A percentile compares a stretch with the other conserved stretches of the same genome.
These are phyloP conservation scores for Gnathonemus echidnorhynchus DNA, from an alignment of 2,113 vertebrate species.

Conservation along the genomic window DNA sequence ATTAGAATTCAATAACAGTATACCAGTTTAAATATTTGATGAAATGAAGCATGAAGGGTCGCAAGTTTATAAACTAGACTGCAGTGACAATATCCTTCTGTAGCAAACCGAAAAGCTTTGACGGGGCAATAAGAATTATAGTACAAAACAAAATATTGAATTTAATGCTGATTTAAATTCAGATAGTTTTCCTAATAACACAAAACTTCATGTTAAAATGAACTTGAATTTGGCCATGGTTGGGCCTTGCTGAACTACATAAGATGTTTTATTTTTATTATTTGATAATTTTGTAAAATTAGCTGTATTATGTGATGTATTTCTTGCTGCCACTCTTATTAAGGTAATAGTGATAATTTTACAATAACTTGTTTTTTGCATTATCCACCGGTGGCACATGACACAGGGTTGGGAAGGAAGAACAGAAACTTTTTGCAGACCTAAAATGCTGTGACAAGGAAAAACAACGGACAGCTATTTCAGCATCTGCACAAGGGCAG, in stretches of 20 bases:
- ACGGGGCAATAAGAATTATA: not conserved
- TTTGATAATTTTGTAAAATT: not conserved
- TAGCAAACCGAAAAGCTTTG: not conserved
- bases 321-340: not conserved
- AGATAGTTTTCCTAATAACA: not conserved
- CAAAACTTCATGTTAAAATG: not conserved
- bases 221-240: not conserved
- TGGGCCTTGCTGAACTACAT: not conserved
- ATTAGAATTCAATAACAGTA: not conserved
- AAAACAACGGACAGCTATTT: not conserved
- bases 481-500: not conserved
- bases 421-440: not conserved
- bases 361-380: not conserved
- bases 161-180: not conserved
- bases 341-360: not conserved
- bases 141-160: not conserved
- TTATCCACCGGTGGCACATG: not conserved
- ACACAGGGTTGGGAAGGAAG: not conserved
- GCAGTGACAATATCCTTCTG: not conserved
- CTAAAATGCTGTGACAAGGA: not conserved
- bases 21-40: not conserved
- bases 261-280: not conserved
- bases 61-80: not conserved
- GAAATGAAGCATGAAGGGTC: not conserved
- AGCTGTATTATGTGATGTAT: not conserved